Evolutionary conservation across 2,888 invertebrate genomes (phyloP).

Genomic region (Drosophila paracracens): DNA sequence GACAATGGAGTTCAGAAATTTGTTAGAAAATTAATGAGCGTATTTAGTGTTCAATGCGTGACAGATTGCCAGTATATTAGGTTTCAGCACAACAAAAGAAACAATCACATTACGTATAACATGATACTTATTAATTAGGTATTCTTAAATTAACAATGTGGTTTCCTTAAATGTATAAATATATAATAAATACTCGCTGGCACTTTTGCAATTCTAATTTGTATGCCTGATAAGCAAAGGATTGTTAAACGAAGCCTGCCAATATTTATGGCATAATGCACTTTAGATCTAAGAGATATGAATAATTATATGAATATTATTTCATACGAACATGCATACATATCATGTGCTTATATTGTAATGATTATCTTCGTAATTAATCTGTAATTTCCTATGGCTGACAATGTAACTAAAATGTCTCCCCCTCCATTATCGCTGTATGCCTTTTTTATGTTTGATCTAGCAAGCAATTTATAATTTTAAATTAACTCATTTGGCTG

Average conservation of each 20-base stretch:
- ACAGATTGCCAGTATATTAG: constrained; percentile 33
- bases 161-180: neutral
- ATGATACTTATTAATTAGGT: neutral
- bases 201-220: neutral
- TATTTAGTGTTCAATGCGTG: constrained; percentile 49
- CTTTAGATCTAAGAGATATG: neutral
- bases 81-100: constrained; percentile 2
- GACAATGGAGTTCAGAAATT: constrained; percentile 38
- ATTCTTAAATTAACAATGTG: neutral
- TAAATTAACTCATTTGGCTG: constrained; percentile 62
- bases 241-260: neutral
- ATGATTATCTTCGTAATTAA: neutral
- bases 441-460: constrained; percentile 1
- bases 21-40: constrained; percentile 39
- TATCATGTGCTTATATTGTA: neutral
- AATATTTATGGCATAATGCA: neutral
- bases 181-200: neutral
- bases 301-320: neutral
- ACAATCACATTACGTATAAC: neutral
- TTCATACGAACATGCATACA: neutral
- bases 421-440: neutral
- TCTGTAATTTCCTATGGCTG: too few relatives aligned
- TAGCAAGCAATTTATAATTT: constrained; percentile 46
- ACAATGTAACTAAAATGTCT: constrained; percentile 39
- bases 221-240: neutral